phyloP scores from a whole-genome alignment of 2,888 invertebrate species.

The Spodoptera littoralis region DNA sequence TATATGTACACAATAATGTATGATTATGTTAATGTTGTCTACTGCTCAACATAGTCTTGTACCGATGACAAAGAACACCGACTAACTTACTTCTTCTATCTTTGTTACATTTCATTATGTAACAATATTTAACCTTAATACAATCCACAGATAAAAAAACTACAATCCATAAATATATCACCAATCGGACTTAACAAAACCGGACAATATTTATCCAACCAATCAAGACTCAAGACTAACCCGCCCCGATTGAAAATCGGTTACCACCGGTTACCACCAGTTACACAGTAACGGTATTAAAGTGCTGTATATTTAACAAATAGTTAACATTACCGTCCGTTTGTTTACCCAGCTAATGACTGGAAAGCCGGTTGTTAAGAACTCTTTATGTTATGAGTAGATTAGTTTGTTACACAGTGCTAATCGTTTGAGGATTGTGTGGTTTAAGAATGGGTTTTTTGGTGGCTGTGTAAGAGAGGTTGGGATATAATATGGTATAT shows the following conservation, averaged over 20 bases:
- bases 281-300: conserved; percentile 56
- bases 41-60: too few species aligned
- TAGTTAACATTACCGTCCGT: conserved; percentile 57
- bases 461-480: too few species aligned
- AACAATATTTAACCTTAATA: too few species aligned
- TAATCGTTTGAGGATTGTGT: not conserved
- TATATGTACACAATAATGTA: too few species aligned
- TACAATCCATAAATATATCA: too few species aligned
- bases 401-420: conserved; percentile 7
- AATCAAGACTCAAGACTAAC: conserved; percentile 5
- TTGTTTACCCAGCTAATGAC: conserved; percentile 63
- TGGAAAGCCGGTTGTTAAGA: conserved; percentile 29
- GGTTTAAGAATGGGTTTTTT: too few species aligned
- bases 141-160: too few species aligned
- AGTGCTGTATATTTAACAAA: conserved; percentile 51
- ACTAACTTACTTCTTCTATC: too few species aligned
- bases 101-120: too few species aligned
- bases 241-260: conserved; percentile 36
- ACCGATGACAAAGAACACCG: too few species aligned
- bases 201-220: conserved; percentile 9
- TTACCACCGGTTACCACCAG: conserved; percentile 32
- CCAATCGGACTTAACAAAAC: not conserved
- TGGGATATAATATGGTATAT: too few species aligned
- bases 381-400: conserved; percentile 27
- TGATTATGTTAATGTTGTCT: too few species aligned